Base-by-base conservation (phyloP, 2,113 vertebrate genomes). In the Coturnix japonica region DNA sequence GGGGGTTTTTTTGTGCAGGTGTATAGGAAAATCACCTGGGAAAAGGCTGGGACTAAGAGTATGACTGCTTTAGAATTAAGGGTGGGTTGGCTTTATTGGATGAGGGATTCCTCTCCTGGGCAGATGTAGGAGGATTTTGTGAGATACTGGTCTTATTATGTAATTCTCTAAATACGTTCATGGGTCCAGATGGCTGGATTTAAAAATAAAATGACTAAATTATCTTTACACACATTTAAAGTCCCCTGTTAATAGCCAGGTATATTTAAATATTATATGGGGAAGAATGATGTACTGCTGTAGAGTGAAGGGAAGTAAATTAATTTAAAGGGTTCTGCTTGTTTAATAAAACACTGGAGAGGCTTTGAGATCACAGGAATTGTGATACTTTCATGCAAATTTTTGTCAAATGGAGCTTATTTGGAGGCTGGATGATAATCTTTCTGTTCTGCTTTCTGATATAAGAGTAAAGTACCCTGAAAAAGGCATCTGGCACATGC, bases 161-260 rank as follows among this genome's bases (percentile, higher is more conserved):
- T 87, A 90, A 90, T 92, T 93, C 11, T 13, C 71, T 84, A 56
- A 64, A 88, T 83, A 41, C 87, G 53, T 72, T 91, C 73, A 25
- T 71, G 78, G 64, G 49, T 94, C 93, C 95, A 95, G 89, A 84
- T 94, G 83, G 67, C 57, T 84, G 73, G 67, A 76, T 86, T 96
- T 96, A 80, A 96, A 95, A 95, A 82, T 76, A 85, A 94, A 94
- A 95, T 89, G 81, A 95, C 88, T 95, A 78, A 65, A 90, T 96
- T 82, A 89, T 77, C 70, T 87, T 84, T 61, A n/a, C 54, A 25
- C 33, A n/a, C 59, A 83, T 93, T 71, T 72, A 41, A 72, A 85
- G 60, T 85, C 56, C 33, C 31, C 20, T 75, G 33, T 74, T 82
- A 66, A 78, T 56, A 90, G 46, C 21, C 54, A 93, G 91, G 83